Conservation (phyloP, 2,888 invertebrate genomes). For the Sericinus montela region DNA sequence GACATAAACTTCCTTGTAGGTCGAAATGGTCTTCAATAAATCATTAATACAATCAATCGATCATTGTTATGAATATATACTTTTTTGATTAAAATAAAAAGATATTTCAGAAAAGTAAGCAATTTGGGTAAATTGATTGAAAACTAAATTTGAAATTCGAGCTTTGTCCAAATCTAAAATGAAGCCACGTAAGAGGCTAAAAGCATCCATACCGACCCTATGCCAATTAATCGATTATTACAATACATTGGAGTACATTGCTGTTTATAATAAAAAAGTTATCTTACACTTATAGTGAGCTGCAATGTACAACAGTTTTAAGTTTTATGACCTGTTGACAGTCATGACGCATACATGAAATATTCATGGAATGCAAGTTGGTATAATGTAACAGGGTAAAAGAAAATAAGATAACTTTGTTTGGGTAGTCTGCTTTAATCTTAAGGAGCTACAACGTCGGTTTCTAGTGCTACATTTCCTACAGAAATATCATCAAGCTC, state of each 20-base stretch:
- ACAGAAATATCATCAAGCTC: no score
- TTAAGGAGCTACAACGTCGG: no score
- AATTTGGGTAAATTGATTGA: no score
- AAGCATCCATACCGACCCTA: conserved; percentile 4
- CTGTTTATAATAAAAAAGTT: conserved; percentile 3
- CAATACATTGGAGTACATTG: neutral
- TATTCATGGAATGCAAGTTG: conserved; percentile 11
- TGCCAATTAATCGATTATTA: neutral
- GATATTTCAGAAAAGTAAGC: no score
- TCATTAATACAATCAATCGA: no score
- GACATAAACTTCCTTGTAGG: neutral
- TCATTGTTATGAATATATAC: no score
- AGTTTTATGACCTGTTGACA: conserved; percentile 17
- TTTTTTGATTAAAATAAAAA: no score
- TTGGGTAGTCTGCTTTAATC: conserved; percentile 4
- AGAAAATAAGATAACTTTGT: conserved; percentile 3
- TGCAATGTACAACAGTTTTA: conserved; percentile 7
- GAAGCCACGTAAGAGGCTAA: conserved; percentile 15
- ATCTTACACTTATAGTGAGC: conserved; percentile 3
- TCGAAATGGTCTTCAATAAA: neutral
- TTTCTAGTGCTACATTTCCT: no score
- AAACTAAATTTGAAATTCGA: no score
- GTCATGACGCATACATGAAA: conserved; percentile 6
- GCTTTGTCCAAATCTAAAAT: no score
- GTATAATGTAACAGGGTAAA: conserved; percentile 6